These are phyloP conservation scores for Podabrus alpinus DNA, from an alignment of 2,888 invertebrate genomes.

Conservation along the genomic window DNA sequence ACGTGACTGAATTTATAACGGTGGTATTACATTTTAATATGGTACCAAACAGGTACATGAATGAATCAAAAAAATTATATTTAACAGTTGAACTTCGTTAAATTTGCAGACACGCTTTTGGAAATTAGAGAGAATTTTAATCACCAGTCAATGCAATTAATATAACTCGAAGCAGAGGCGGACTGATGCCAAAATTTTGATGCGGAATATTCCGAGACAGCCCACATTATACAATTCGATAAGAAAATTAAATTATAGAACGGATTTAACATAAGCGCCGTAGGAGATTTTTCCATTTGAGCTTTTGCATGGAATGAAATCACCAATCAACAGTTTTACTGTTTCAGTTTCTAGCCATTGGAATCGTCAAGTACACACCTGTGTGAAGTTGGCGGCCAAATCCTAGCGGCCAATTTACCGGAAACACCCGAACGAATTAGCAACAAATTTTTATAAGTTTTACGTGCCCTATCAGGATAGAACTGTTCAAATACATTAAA, in stretches of 20 bases:
- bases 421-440: too few species aligned
- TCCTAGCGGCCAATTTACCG: too few species aligned
- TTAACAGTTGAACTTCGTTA: not conserved
- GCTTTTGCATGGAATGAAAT: too few species aligned
- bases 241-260: not conserved
- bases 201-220: not conserved
- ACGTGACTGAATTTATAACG: conserved; percentile 23
- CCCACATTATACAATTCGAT: not conserved
- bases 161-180: not conserved
- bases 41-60: conserved; percentile 13
- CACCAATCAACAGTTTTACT: too few species aligned
- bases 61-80: conserved; percentile 20
- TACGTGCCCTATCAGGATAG: too few species aligned
- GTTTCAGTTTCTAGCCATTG: too few species aligned
- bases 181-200: not conserved
- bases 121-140: not conserved
- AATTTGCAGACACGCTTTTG: conserved; percentile 11
- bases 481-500: too few species aligned
- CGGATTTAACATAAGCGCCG: too few species aligned
- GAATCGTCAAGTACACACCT: too few species aligned
- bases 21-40: conserved; percentile 26
- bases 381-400: too few species aligned
- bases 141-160: not conserved
- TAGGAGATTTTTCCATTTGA: too few species aligned
- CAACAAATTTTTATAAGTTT: too few species aligned